These are phyloP conservation scores for Teleogryllus oceanicus DNA, from an alignment of 2,888 invertebrate genomes.

Conservation along the genomic window DNA sequence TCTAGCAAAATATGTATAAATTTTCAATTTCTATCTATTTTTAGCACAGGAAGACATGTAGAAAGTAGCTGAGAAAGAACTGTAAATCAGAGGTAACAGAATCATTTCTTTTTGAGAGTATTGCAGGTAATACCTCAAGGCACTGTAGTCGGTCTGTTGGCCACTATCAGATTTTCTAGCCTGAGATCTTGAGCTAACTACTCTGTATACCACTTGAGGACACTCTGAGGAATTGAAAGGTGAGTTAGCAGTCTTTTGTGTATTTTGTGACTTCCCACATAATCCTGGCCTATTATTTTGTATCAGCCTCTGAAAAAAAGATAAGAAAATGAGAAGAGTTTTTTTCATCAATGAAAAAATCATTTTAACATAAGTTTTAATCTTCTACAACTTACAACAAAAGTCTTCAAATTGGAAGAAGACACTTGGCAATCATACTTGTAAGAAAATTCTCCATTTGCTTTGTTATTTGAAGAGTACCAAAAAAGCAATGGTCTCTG, in stretches of 20 bases:
- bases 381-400: no score
- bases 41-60: no score
- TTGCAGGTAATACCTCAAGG: conserved; percentile 45
- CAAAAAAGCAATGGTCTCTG: no score
- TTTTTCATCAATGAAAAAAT: not conserved
- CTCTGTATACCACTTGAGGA: conserved; percentile 41
- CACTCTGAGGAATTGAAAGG: conserved; percentile 30
- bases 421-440: no score
- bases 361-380: not conserved
- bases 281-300: conserved; percentile 25
- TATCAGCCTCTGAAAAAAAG: conserved; percentile 26
- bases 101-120: no score
- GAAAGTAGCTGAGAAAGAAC: no score
- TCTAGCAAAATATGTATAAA: no score
- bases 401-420: no score
- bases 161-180: conserved; percentile 52
- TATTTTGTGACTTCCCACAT: conserved; percentile 22
- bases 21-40: no score
- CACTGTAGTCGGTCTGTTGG: conserved; percentile 54
- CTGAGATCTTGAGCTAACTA: conserved; percentile 42
- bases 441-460: no score
- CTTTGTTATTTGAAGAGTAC: no score
- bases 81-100: no score
- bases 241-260: conserved; percentile 19
- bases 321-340: not conserved